Conservation (phyloP, 2,888 invertebrate genomes). For the Drosophila imparisetae region DNA sequence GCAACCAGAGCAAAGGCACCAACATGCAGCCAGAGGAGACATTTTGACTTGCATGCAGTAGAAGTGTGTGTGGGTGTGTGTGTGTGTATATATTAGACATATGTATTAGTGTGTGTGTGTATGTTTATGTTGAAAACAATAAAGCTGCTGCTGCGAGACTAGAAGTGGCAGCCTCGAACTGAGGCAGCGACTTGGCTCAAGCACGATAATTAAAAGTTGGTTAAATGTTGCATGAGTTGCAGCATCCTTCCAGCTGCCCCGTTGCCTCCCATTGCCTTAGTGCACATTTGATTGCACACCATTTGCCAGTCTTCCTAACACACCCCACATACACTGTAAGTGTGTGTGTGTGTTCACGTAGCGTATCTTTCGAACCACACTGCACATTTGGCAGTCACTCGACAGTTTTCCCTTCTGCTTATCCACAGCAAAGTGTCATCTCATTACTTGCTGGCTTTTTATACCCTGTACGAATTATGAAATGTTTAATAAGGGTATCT, state of each 20-base stretch:
- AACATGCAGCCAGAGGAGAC: slow-evolving; percentile 12
- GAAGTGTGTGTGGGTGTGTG: slow-evolving; percentile 1
- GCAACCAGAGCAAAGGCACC: slow-evolving; percentile 36
- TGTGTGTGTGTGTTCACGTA: slow-evolving; percentile 26
- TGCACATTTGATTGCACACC: slow-evolving; percentile 76
- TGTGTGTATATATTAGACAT: slow-evolving; percentile 6
- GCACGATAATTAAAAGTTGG: slow-evolving; percentile 80
- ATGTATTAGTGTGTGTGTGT: background rate
- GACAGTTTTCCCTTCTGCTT: slow-evolving; percentile 1
- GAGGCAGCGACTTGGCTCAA: slow-evolving; percentile 52
- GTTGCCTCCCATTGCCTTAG: slow-evolving; percentile 5
- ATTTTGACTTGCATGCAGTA: slow-evolving; percentile 13
- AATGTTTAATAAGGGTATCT: background rate
- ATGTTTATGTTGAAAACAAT: slow-evolving; percentile 47
- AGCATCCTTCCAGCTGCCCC: slow-evolving; percentile 62
- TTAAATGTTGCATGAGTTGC: slow-evolving; percentile 80
- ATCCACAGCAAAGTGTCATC: slow-evolving; percentile 8
- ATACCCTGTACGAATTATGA: background rate
- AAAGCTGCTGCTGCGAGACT: slow-evolving; percentile 42
- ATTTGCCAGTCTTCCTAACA: slow-evolving; percentile 57
- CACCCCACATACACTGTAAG: background rate
- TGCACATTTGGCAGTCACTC: slow-evolving; percentile 46
- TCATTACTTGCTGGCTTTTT: slow-evolving; percentile 35
- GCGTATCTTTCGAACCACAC: slow-evolving; percentile 35
- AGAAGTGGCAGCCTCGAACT: slow-evolving; percentile 17